Evolutionary conservation across 2,888 invertebrate species (phyloP).

Genomic region (Drosophila anomalata): DNA sequence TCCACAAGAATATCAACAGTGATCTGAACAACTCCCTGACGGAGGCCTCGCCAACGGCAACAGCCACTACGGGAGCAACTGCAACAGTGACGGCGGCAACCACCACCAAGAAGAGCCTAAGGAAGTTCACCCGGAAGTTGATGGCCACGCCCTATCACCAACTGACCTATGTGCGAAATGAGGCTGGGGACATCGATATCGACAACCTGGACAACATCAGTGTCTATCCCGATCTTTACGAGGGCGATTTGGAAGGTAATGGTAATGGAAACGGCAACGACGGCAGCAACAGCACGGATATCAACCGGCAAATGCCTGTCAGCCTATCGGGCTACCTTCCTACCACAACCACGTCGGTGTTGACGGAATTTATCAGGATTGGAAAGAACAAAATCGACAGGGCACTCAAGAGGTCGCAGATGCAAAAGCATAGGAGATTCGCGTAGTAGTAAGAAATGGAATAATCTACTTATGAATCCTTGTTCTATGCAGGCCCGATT

Average conservation of each 20-base stretch:
- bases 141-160: conserved; percentile 80
- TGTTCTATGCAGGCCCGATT: not conserved
- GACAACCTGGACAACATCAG: conserved; percentile 81
- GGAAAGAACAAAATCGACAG: conserved; percentile 81
- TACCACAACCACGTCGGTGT: conserved; percentile 75
- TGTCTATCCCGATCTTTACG: conserved; percentile 76
- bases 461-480: not conserved
- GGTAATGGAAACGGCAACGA: conserved; percentile 16
- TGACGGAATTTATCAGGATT: conserved; percentile 81
- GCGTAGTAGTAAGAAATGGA: conserved; percentile 62
- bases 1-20: conserved; percentile 64
- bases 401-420: conserved; percentile 69
- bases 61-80: conserved; percentile 39
- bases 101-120: conserved; percentile 67
- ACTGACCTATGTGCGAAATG: conserved; percentile 78
- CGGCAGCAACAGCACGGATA: conserved; percentile 47
- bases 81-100: conserved; percentile 50
- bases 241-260: conserved; percentile 56
- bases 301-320: conserved; percentile 73
- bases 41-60: conserved; percentile 45
- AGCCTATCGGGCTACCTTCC: conserved; percentile 75
- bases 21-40: conserved; percentile 65
- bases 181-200: conserved; percentile 80
- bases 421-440: conserved; percentile 60
- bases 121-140: conserved; percentile 76